Evolutionary conservation across 2,888 invertebrate genomes (phyloP), one percentile per base, ranked within the genome.

Genomic region (Stegophylla sp.): DNA sequence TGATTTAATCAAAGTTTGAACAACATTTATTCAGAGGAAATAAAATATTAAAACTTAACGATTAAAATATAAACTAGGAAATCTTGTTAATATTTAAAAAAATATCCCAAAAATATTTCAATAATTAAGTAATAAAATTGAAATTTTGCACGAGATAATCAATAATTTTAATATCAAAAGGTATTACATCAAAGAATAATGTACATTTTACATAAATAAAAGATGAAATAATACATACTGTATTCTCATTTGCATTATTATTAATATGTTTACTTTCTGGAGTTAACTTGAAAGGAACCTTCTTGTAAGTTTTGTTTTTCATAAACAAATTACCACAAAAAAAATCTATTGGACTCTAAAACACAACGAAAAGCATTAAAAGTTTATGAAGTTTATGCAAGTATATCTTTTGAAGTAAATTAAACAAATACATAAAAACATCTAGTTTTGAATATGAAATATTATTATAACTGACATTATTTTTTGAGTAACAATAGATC

Each of bases 301-400:
- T 26, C 0, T 66, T 23, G n/a, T n/a, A n/a, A 10, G 10, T 1
- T 17, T 26, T 45, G 17, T 43, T 20, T 23, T 20, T 9, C 15
- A 13, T 9, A 23, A 9, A 45, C 20, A 23, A 41, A 66, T 45
- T 23, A 23, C 23, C 23, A 66, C 10, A 9, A 4, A 0, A 9
- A 26, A 43, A 45, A 66, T 23, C 26, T 45, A 45, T 15, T 45
- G 66, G 15, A 26, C 26, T 66, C 66, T 66, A 45, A 66, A 66
- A 45, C 17, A 17, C 1, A 45, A 45, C 10, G 10, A 12, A 43
- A 13, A 20, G 5, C 34, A 64, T 43, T 23, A 9, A 43, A 5
- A 45, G 23, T 15, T 7, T 34, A 26, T 23, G 15, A 45, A 20
- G 23, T 45, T 9, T 17, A 41, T 15, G 0, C 1, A 45, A 17